phyloP scores from a whole-genome alignment of 2,113 vertebrate genomes.

The Nansenia antarctica region DNA sequence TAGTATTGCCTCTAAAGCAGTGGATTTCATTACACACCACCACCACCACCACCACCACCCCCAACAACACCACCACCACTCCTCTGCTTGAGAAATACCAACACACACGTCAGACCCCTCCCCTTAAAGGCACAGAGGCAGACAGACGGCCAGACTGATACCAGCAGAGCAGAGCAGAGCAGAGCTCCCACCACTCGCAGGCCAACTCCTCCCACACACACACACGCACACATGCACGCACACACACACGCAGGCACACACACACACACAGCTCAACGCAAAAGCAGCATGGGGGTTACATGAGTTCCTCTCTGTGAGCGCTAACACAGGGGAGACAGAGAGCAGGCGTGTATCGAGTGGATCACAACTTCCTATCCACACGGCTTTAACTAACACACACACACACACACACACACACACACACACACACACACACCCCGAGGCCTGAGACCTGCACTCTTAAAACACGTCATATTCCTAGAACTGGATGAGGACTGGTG shows the following conservation, averaged over 20 bases:
- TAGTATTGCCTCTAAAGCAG: conserved; percentile 56
- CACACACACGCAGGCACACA: conserved; percentile 28
- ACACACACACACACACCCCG: too few relatives aligned
- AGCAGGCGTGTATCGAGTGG: conserved; percentile 3
- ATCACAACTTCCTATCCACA: conserved; percentile 16
- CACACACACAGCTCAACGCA: conserved; percentile 37
- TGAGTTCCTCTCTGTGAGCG: conserved; percentile 45
- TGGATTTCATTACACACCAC: conserved; percentile 67
- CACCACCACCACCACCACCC: conserved; percentile 12
- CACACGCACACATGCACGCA: conserved; percentile 12
- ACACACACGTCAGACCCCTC: conserved; percentile 62
- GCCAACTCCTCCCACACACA: background rate
- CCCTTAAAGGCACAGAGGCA: conserved; percentile 75
- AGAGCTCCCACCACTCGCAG: background rate
- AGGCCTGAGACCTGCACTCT: background rate
- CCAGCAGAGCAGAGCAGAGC: conserved; percentile 2
- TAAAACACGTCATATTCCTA: conserved; percentile 41
- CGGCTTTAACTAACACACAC: conserved; percentile 25
- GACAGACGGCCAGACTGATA: conserved; percentile 25
- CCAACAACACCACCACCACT: conserved; percentile 62
- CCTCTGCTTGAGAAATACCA: conserved; percentile 74
- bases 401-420: too few relatives aligned
- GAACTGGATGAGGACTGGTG: conserved; percentile 40
- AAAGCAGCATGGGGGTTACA: conserved; percentile 42
- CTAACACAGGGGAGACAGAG: conserved; percentile 31